Conservation (phyloP, 2,888 invertebrate genomes). For the Apamea monoglypha region DNA sequence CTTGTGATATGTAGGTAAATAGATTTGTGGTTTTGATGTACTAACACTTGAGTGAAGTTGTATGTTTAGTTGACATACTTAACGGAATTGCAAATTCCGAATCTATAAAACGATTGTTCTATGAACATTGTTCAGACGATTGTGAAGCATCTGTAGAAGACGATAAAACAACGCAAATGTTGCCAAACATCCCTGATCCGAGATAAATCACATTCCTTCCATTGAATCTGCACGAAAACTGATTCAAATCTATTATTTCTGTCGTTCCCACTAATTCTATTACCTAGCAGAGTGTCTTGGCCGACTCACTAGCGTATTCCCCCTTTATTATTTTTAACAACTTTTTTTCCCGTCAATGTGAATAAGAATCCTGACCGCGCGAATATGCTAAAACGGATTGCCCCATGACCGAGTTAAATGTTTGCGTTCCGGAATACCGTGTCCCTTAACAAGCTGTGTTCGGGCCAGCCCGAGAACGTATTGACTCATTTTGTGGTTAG, state of each 20-base stretch:
- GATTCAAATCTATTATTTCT: slow-evolving; percentile 46
- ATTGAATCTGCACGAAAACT: slow-evolving; percentile 21
- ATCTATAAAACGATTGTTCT: neutral
- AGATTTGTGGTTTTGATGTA: slow-evolving; percentile 8
- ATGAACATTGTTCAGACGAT: neutral
- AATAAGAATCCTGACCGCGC: slow-evolving; percentile 33
- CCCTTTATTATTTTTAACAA: slow-evolving; percentile 18
- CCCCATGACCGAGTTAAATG: slow-evolving; percentile 42
- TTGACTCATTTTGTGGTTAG: slow-evolving; percentile 61
- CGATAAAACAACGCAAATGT: slow-evolving; percentile 8
- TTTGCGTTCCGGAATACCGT: slow-evolving; percentile 36
- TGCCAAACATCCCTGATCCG: slow-evolving; percentile 31
- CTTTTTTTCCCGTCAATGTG: slow-evolving; percentile 32
- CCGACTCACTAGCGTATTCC: slow-evolving; percentile 38
- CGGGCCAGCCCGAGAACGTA: slow-evolving; percentile 31
- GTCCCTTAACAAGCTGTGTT: slow-evolving; percentile 9
- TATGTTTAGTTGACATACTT: slow-evolving; percentile 15
- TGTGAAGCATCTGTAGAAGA: neutral
- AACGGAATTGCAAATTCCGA: neutral
- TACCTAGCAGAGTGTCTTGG: slow-evolving; percentile 10
- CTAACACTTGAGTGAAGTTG: slow-evolving; percentile 4
- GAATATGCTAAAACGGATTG: slow-evolving; percentile 28
- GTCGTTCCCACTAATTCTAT: slow-evolving; percentile 25
- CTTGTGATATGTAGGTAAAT: slow-evolving; percentile 26
- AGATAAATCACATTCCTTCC: slow-evolving; percentile 6